Evolutionary conservation across 2,888 invertebrate genomes (phyloP), one percentile per base, ranked within the genome.

Genomic region (Drosophila gaucha): DNA sequence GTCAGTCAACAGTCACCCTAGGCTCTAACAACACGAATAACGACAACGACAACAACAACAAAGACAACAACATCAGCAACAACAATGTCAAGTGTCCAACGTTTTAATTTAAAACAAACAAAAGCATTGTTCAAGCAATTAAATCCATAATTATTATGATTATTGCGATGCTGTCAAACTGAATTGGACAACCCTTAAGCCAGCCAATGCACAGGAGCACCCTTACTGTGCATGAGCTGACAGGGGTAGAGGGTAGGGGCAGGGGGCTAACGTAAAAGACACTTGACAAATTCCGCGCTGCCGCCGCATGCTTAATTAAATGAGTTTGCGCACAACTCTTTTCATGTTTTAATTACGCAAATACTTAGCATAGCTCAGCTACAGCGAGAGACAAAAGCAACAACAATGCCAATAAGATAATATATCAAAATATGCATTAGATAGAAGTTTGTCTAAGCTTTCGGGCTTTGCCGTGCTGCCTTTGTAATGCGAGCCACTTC

Each of bases 331-430:
- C 72, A 75, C 54, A 77, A 82, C 88, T 89, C 89, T 85, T 87
- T 85, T 79, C 85, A 83, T 78, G 76, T 86, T 89, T 89, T 89
- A 88, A 89, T 89, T 88, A 89, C 74, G 70, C 73, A 82, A 79
- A 89, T 89, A 82, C 63, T 86, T 74, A 46, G 76, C 74, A 89
- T 89, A 80, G 74, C 88, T 80, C 50, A 69, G 68, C 47, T 50
- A 47, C 39, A 52, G 28, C 55, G 2, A n/a, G 26, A 24, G 28
- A 12, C 58, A 50, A 8, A 14, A 41, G 31, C 33, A 50, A 46
- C 38, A 56, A 33, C 50, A 55, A 44, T n/a, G 31, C 16, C 30
- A 18, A 52, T 20, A 50, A 67, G 49, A 49, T 20, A 35, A 54
- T 55, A 49, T 46, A 41, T 44, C 60, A 64, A 70, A 84, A 84